These are phyloP conservation scores for Araneus ventricosus DNA, from an alignment of 1,140 invertebrate genomes.

Conservation along the genomic window DNA sequence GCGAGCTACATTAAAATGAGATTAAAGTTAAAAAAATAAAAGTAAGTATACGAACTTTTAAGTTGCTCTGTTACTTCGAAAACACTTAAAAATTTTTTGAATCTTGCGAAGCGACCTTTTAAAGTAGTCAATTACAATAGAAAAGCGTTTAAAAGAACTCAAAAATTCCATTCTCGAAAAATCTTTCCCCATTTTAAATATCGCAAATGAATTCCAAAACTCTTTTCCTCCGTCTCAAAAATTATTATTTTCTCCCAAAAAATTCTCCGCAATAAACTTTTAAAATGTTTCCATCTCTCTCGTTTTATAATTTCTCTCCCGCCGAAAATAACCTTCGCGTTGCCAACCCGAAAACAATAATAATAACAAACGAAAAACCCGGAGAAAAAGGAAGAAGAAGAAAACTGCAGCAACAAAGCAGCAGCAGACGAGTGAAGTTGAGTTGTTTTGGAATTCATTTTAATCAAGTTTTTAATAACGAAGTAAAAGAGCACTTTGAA, in stretches of 20 bases:
- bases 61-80: neutral
- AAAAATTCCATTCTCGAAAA: neutral
- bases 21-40: neutral
- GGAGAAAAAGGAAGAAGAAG: neutral
- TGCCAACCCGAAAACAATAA: slow-evolving; percentile 11
- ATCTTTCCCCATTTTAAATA: slow-evolving; percentile 27
- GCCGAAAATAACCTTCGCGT: neutral
- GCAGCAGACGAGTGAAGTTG: slow-evolving; percentile 8
- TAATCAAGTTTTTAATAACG: slow-evolving; percentile 73
- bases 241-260: slow-evolving; percentile 20
- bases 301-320: neutral
- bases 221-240: neutral
- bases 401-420: neutral
- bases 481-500: slow-evolving; percentile 70
- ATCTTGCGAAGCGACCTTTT: neutral
- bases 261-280: slow-evolving; percentile 22
- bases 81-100: slow-evolving; percentile 22
- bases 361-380: neutral
- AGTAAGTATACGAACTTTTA: neutral
- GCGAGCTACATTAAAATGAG: neutral
- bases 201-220: slow-evolving; percentile 63
- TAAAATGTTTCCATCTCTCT: slow-evolving; percentile 16
- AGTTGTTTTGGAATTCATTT: slow-evolving; percentile 72
- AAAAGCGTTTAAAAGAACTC: slow-evolving; percentile 30
- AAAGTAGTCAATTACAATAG: slow-evolving; percentile 49